A percentile compares a stretch with the other conserved stretches of the same genome.
Evolutionary conservation across 1,140 invertebrate species (phyloP).

Genomic region (Mamestra configurata): DNA sequence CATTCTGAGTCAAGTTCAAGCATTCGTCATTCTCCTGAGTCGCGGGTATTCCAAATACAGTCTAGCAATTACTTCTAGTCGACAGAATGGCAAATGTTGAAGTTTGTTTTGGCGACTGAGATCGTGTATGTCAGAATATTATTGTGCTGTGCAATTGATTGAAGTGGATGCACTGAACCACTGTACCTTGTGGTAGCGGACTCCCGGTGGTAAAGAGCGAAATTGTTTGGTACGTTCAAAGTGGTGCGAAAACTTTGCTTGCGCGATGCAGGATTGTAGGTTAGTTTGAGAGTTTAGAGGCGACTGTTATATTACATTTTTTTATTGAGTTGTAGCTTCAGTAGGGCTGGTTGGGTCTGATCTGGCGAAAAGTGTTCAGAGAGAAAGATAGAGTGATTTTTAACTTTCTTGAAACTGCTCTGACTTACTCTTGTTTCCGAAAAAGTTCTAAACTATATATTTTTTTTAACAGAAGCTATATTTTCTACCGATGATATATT

Average conservation of each 20-base stretch:
- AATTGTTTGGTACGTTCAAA: constrained; percentile 57
- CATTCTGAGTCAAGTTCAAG: constrained; percentile 74
- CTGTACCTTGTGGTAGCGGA: constrained; percentile 75
- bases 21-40: constrained; percentile 81
- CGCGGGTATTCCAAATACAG: constrained; percentile 74
- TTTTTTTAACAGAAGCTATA: too few species aligned
- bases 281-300: constrained; percentile 40
- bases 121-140: constrained; percentile 65
- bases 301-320: neutral
- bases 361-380: too few species aligned
- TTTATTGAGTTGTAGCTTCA: too few species aligned
- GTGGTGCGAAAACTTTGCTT: constrained; percentile 62
- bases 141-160: constrained; percentile 69
- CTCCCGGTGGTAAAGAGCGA: constrained; percentile 59
- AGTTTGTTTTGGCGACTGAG: constrained; percentile 65
- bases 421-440: too few species aligned
- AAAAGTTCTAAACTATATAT: too few species aligned
- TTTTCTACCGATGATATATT: too few species aligned
- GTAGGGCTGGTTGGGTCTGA: too few species aligned
- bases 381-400: too few species aligned
- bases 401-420: too few species aligned
- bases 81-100: constrained; percentile 84
- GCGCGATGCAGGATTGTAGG: constrained; percentile 65
- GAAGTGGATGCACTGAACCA: constrained; percentile 73
- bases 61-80: constrained; percentile 81